phyloP scores from a whole-genome alignment of 2,797 vertebrate species.

The Florisuga fusca region DNA sequence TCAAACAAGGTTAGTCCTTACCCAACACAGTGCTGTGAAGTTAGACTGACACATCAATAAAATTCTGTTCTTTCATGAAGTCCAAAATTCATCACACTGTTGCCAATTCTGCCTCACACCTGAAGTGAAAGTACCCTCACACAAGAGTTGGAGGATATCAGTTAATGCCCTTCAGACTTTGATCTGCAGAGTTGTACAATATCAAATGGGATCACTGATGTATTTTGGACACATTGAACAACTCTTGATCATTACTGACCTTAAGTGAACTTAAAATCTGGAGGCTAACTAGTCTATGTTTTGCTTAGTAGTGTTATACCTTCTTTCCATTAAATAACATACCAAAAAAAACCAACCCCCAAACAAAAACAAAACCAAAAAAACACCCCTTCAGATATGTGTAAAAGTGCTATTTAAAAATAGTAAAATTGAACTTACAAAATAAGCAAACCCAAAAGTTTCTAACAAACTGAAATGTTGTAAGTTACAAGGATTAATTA shows the following conservation, averaged over 20 bases:
- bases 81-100: background rate
- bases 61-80: background rate
- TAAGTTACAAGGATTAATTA: slow-evolving; percentile 24
- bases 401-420: slow-evolving; percentile 66
- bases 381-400: slow-evolving; percentile 37
- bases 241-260: slow-evolving; percentile 56
- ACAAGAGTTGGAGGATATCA: background rate
- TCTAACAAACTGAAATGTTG: slow-evolving; percentile 58
- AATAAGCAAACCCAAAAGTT: background rate
- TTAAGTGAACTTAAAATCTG: slow-evolving; percentile 35
- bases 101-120: slow-evolving; percentile 2
- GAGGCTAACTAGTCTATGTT: background rate
- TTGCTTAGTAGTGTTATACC: slow-evolving; percentile 8
- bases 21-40: background rate
- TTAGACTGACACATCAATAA: background rate
- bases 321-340: background rate
- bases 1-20: slow-evolving; percentile 24
- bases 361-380: background rate
- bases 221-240: background rate
- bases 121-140: slow-evolving; percentile 1
- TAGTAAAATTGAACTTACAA: slow-evolving; percentile 34
- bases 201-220: background rate
- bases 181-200: background rate
- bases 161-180: slow-evolving; percentile 62
- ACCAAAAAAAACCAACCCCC: background rate